Evolutionary conservation across 2,797 vertebrate genomes (phyloP), one percentile per base, ranked within the genome.

Genomic region (Danio albolineatus): DNA sequence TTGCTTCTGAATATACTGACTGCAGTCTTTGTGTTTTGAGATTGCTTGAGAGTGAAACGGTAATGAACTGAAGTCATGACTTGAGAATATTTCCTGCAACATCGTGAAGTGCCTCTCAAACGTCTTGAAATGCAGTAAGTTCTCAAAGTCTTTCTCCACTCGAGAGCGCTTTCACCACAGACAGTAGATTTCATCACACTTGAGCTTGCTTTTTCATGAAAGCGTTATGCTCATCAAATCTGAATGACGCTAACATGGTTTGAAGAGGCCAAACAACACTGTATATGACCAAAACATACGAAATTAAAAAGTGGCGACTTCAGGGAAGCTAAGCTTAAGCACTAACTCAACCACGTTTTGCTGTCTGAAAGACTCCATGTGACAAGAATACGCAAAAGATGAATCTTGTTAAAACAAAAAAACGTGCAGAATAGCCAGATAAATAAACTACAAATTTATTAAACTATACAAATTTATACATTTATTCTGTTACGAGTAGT

Each of bases 401-500:
- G 79, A 89, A 91, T 86, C 88, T 86, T 77, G 90, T 90, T 89
- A 87, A 90, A 89, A 89, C 85, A 87, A 79, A 48, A 79, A 48
- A 80, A 90, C 87, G 84, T 90, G 86, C 87, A 90, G 86, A 90
- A 90, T 89, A 86, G 89, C 83, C 86, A 89, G 87, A 89, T 90
- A 90, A 90, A 78, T 85, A 74, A 85, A 81, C 83, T 82, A 72
- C 86, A 88, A 88, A 89, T 90, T 90, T 85, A 85, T 66, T n/a
- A n/a, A n/a, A n/a, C n/a, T n/a, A n/a, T n/a, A n/a, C n/a, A n/a
- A n/a, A n/a, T n/a, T n/a, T n/a, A n/a, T n/a, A n/a, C n/a, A n/a
- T n/a, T n/a, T n/a, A n/a, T n/a, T n/a, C n/a, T n/a, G n/a, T n/a
- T n/a, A n/a, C n/a, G n/a, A n/a, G n/a, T n/a, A n/a, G n/a, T n/a